Evolutionary conservation across 1,140 invertebrate species (phyloP).

Genomic region (Drosophila gunungcola): DNA sequence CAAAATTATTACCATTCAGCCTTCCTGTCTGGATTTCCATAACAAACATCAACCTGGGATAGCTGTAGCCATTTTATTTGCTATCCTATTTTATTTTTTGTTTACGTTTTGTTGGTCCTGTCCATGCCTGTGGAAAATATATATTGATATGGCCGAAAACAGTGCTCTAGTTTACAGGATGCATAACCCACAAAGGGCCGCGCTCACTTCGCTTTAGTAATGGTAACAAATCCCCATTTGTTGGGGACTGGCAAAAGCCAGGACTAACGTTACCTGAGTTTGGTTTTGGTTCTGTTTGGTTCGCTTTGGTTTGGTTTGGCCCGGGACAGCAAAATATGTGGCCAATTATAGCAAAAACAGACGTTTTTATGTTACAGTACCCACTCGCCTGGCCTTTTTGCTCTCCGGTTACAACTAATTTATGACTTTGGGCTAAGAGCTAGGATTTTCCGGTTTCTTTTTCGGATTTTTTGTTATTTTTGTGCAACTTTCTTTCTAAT

Average conservation of each 20-base stretch:
- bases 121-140: slow-evolving; percentile 31
- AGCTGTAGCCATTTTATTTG: slow-evolving; percentile 36
- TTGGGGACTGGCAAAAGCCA: slow-evolving; percentile 42
- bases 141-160: slow-evolving; percentile 43
- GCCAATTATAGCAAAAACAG: slow-evolving; percentile 82
- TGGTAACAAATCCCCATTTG: slow-evolving; percentile 10
- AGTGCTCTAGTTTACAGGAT: slow-evolving; percentile 38
- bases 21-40: slow-evolving; percentile 60
- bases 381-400: slow-evolving; percentile 24
- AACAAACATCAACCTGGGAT: slow-evolving; percentile 72
- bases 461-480: slow-evolving; percentile 17
- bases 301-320: slow-evolving; percentile 11
- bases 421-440: slow-evolving; percentile 55
- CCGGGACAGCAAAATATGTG: slow-evolving; percentile 75
- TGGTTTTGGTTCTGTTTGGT: slow-evolving; percentile 20
- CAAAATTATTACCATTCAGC: slow-evolving; percentile 61
- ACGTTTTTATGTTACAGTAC: slow-evolving; percentile 76
- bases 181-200: slow-evolving; percentile 23
- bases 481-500: slow-evolving; percentile 47
- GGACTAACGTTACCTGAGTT: slow-evolving; percentile 48
- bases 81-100: slow-evolving; percentile 20
- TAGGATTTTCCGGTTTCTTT: slow-evolving; percentile 52
- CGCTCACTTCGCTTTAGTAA: slow-evolving; percentile 21
- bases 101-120: slow-evolving; percentile 10
- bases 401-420: slow-evolving; percentile 62